These are phyloP conservation scores for Onychomys leucogaster DNA, from an alignment of 2,797 vertebrate species.

Conservation along the genomic window DNA sequence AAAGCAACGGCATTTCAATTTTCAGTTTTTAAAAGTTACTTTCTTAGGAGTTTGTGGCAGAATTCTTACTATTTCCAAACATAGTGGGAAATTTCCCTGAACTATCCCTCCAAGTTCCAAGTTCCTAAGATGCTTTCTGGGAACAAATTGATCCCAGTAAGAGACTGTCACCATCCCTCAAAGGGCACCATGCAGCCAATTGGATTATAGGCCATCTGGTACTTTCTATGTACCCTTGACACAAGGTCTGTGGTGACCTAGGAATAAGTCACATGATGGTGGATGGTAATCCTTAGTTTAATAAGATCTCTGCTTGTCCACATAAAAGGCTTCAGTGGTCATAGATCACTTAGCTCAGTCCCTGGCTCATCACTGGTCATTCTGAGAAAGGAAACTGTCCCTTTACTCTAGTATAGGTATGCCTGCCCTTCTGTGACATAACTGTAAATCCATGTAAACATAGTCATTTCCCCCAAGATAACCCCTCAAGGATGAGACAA, in stretches of 20 bases:
- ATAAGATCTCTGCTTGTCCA: not conserved
- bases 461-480: not conserved
- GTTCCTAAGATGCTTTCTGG: not conserved
- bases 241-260: not conserved
- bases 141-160: not conserved
- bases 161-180: not conserved
- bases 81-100: not conserved
- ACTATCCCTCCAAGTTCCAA: not conserved
- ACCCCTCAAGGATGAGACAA: accelerated
- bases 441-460: not conserved
- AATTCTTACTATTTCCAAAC: constrained; percentile 21
- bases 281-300: not conserved
- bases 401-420: not conserved
- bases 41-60: not conserved
- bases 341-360: not conserved
- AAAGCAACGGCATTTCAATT: not conserved
- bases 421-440: not conserved
- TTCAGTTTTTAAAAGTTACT: constrained; percentile 27
- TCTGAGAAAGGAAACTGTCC: not conserved
- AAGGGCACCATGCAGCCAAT: not conserved
- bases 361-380: not conserved
- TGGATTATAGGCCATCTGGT: not conserved
- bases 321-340: not conserved
- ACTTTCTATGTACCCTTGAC: not conserved
- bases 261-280: not conserved